phyloP scores from a whole-genome alignment of 2,888 invertebrate species.

The Cephus pygmeus region DNA sequence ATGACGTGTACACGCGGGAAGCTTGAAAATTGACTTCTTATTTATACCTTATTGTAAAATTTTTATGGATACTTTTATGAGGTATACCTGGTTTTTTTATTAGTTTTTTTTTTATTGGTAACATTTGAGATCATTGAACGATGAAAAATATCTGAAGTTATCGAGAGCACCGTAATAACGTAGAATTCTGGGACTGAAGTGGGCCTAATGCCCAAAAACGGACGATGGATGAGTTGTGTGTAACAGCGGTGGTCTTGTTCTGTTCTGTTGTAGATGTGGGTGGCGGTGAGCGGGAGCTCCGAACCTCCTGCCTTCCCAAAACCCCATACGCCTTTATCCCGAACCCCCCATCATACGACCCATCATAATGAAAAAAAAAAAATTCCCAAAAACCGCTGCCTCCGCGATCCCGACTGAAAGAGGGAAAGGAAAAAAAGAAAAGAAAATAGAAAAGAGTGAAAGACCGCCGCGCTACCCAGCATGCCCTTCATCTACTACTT shows the following conservation, averaged over 20 bases:
- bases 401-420: conserved; percentile 2
- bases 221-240: conserved; percentile 63
- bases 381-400: conserved; percentile 3
- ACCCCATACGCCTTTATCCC: neutral
- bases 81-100: neutral
- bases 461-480: conserved; percentile 7
- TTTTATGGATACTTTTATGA: neutral
- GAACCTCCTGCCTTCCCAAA: conserved; percentile 58
- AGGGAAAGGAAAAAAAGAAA: neutral
- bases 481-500: neutral
- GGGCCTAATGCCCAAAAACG: neutral
- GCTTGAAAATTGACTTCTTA: neutral
- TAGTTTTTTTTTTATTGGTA: neutral
- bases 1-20: neutral
- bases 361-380: neutral
- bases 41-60: neutral
- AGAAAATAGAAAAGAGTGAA: conserved; percentile 2
- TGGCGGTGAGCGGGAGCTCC: conserved; percentile 67
- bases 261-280: conserved; percentile 67
- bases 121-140: neutral
- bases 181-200: neutral
- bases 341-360: neutral
- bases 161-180: neutral
- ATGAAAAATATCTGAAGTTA: neutral
- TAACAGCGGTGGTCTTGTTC: conserved; percentile 66